Percentiles rank a stretch among this genome's conserved stretches.
phyloP scores from a whole-genome alignment of 2,797 vertebrate genomes.

The Knipowitschia caucasica region DNA sequence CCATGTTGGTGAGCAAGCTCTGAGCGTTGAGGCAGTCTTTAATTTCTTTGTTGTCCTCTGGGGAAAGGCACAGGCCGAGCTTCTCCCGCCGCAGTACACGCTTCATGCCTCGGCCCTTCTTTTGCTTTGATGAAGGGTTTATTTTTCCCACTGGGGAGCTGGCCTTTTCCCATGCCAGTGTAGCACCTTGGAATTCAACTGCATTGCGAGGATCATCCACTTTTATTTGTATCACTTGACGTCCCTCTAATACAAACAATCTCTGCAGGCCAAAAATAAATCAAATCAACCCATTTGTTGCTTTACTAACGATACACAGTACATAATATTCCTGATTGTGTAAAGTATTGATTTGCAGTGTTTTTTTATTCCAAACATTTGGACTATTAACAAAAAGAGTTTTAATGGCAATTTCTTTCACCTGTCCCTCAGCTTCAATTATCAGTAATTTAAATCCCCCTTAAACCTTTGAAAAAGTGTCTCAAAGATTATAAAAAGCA shows the following conservation, averaged over 20 bases:
- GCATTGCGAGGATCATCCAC: slow-evolving; percentile 66
- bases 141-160: slow-evolving; percentile 33
- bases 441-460: too few relatives aligned
- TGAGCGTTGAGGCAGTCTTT: slow-evolving; percentile 63
- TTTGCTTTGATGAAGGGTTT: slow-evolving; percentile 28
- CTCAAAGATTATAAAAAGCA: too few relatives aligned
- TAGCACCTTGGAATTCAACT: slow-evolving; percentile 77
- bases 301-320: too few relatives aligned
- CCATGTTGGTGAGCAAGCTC: slow-evolving; percentile 78
- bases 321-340: too few relatives aligned
- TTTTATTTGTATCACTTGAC: slow-evolving; percentile 62
- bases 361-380: too few relatives aligned
- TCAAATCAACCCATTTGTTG: too few relatives aligned
- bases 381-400: too few relatives aligned
- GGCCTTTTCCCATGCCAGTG: slow-evolving; percentile 77
- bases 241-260: slow-evolving; percentile 79
- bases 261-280: slow-evolving; percentile 58
- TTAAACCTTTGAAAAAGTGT: too few relatives aligned
- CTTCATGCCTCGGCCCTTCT: slow-evolving; percentile 59
- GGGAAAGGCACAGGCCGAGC: slow-evolving; percentile 71
- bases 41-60: slow-evolving; percentile 66
- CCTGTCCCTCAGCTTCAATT: background rate
- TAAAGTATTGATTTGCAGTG: too few relatives aligned
- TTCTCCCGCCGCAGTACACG: slow-evolving; percentile 72
- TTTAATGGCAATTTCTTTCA: background rate